These are phyloP conservation scores for Leptopterna dolabrata DNA, from an alignment of 2,888 invertebrate genomes.

Conservation along the genomic window DNA sequence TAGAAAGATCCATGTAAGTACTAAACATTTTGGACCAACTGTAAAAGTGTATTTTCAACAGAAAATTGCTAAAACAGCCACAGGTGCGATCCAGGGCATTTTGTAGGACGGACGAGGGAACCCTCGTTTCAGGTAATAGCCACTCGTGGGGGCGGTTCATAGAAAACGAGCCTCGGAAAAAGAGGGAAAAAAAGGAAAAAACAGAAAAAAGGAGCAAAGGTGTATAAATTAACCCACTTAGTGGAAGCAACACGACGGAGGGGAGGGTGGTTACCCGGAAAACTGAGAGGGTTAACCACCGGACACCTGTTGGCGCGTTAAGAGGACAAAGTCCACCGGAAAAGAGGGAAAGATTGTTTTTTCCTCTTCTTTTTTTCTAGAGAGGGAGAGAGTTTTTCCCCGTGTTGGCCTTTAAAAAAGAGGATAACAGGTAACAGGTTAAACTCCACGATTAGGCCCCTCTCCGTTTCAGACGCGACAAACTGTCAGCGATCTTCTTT, in stretches of 20 bases:
- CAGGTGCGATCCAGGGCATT: too few relatives aligned
- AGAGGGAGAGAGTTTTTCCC: background rate
- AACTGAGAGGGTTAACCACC: slow-evolving; percentile 20
- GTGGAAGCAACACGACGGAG: background rate
- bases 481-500: background rate
- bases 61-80: too few relatives aligned
- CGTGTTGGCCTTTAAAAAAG: background rate
- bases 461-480: background rate
- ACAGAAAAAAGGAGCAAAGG: background rate
- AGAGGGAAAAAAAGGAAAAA: background rate
- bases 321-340: background rate
- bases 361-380: background rate
- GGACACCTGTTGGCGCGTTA: slow-evolving; percentile 32
- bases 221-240: slow-evolving; percentile 29
- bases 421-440: background rate
- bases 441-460: background rate
- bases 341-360: slow-evolving; percentile 21
- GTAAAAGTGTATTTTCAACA: too few relatives aligned
- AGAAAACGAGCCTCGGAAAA: background rate
- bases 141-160: background rate
- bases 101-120: background rate
- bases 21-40: too few relatives aligned
- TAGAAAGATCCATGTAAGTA: too few relatives aligned
- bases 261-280: background rate
- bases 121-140: background rate